A percentile compares a stretch with the other conserved stretches of the same genome.
phyloP scores from a whole-genome alignment of 30 jellyfish, hydroid and myxozoan species.

The Pelagia noctiluca region DNA sequence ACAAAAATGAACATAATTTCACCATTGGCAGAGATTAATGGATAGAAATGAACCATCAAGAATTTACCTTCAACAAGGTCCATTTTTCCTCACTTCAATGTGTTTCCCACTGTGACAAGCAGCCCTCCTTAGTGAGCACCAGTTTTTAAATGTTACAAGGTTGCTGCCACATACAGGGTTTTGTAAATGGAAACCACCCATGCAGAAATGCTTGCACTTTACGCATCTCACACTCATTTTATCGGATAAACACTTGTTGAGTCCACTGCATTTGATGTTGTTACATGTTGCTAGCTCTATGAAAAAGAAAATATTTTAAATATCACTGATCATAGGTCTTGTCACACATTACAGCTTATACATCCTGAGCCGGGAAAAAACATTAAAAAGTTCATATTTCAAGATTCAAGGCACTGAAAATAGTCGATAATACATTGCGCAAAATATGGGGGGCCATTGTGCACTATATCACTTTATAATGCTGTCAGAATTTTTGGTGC shows the following conservation, averaged over 20 bases:
- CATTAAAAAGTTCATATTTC: no score
- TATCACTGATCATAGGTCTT: no score
- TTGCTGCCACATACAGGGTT: conserved; percentile 70
- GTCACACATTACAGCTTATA: no score
- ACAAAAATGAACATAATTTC: no score
- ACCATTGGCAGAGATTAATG: no score
- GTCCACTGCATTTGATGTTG: conserved; percentile 42
- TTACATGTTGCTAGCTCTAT: conserved; percentile 45
- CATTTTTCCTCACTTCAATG: conserved; percentile 47
- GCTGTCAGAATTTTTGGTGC: no score
- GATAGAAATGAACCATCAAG: conserved; percentile 36
- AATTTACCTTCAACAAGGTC: conserved; percentile 70
- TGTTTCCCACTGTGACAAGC: conserved; percentile 67
- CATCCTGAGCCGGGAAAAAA: no score
- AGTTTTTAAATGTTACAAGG: conserved; percentile 53
- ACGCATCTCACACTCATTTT: conserved; percentile 63
- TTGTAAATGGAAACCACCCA: conserved; percentile 49
- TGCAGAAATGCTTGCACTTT: conserved; percentile 56
- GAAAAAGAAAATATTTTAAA: neutral
- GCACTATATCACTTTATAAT: no score
- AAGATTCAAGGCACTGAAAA: no score
- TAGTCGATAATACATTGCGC: no score
- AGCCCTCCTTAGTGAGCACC: conserved; percentile 72
- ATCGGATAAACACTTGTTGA: conserved; percentile 56
- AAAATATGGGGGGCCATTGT: no score